Conservation (phyloP, 2,888 invertebrate genomes). For the Oxycera nigricornis region DNA sequence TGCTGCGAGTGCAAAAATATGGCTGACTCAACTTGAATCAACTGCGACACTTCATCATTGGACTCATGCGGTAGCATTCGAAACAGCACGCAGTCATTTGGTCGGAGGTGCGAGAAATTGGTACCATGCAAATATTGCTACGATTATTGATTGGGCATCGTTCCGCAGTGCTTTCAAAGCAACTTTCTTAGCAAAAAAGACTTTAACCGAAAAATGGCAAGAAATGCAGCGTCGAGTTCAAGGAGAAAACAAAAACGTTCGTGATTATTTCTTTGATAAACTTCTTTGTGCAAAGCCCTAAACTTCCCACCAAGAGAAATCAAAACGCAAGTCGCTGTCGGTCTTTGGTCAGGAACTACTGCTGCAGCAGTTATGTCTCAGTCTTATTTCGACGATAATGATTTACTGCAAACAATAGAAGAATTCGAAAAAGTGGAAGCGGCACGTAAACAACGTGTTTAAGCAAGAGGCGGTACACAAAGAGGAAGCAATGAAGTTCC, state of each 20-base stretch:
- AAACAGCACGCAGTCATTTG: neutral
- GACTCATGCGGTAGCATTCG: neutral
- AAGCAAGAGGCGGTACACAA: neutral
- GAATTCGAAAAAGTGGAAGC: no score
- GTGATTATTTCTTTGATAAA: neutral
- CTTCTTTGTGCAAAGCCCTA: neutral
- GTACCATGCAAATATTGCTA: neutral
- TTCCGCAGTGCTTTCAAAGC: neutral
- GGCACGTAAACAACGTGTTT: neutral
- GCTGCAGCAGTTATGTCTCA: neutral
- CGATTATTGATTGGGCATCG: neutral
- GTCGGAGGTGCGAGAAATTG: neutral
- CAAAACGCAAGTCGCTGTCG: neutral
- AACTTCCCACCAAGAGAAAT: neutral
- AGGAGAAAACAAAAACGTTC: neutral
- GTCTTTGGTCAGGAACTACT: neutral
- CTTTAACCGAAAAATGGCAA: neutral
- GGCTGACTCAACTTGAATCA: no score
- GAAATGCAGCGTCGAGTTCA: neutral
- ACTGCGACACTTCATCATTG: neutral
- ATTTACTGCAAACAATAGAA: neutral
- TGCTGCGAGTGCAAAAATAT: no score
- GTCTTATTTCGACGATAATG: neutral
- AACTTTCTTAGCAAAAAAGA: neutral
- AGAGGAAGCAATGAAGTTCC: neutral